Evolutionary conservation across 2,888 invertebrate species (phyloP).

Genomic region (Sepiola atlantica): DNA sequence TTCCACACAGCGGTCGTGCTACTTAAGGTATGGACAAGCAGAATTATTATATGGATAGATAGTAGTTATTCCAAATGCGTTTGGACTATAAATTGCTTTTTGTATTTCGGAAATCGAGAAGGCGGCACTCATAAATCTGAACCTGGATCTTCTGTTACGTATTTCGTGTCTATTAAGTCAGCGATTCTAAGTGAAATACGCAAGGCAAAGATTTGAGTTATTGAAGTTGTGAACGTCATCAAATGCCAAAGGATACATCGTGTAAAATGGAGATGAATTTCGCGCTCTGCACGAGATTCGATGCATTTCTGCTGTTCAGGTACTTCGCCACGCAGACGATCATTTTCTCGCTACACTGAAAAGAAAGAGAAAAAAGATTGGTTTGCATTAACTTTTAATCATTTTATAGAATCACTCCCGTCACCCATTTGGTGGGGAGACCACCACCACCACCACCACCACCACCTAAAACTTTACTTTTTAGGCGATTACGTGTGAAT

Average conservation of each 20-base stretch:
- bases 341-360: not conserved
- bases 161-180: not conserved
- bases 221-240: not conserved
- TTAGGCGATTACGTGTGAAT: too few species aligned
- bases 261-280: conserved; percentile 69
- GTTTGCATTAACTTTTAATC: not conserved
- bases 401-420: too few species aligned
- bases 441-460: too few species aligned
- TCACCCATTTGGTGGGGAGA: too few species aligned
- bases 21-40: too few species aligned
- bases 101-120: not conserved
- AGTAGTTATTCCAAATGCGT: not conserved
- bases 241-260: conserved; percentile 65
- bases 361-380: not conserved
- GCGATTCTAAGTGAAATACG: not conserved
- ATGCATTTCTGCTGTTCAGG: not conserved
- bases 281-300: conserved; percentile 57
- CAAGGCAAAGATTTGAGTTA: not conserved
- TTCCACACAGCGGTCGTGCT: too few species aligned
- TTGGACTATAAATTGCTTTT: not conserved
- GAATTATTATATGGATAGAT: too few species aligned
- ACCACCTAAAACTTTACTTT: too few species aligned
- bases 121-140: not conserved
- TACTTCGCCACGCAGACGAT: not conserved
- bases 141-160: not conserved